Conservation (phyloP, 2,888 invertebrate species). For the Euplexia lucipara region DNA sequence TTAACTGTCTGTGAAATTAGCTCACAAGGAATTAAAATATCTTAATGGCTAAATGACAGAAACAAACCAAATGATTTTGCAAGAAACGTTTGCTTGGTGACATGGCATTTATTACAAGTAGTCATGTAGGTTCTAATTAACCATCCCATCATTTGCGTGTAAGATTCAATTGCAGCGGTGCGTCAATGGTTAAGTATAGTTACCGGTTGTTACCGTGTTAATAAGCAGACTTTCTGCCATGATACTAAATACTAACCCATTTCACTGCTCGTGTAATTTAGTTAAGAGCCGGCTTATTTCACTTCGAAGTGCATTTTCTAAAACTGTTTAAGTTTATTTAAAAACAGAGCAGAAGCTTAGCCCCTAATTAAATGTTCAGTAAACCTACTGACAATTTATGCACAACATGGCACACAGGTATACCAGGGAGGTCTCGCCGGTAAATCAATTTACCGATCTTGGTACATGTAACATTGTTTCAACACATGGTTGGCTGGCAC, state of each 20-base stretch:
- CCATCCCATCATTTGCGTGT: conserved; percentile 57
- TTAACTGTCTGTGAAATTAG: not conserved
- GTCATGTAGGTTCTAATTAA: conserved; percentile 41
- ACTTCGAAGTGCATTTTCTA: not conserved
- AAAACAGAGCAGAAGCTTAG: not conserved
- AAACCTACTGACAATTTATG: too few relatives aligned
- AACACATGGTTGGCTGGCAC: conserved; percentile 44
- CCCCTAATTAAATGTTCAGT: not conserved
- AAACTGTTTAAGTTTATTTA: not conserved
- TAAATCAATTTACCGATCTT: conserved; percentile 40
- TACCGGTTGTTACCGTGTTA: conserved; percentile 55
- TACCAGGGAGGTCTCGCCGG: conserved; percentile 10
- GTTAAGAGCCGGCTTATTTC: not conserved
- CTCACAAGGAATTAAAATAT: conserved; percentile 6
- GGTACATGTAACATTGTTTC: conserved; percentile 45
- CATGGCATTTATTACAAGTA: conserved; percentile 50
- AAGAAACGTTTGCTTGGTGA: conserved; percentile 40
- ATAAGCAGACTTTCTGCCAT: conserved; percentile 45
- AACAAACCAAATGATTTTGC: not conserved
- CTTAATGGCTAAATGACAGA: not conserved
- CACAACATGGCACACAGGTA: too few relatives aligned
- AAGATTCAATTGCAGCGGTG: conserved; percentile 56
- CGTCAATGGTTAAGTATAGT: conserved; percentile 48
- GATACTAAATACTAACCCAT: conserved; percentile 26
- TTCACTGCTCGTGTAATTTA: conserved; percentile 26